Percentiles rank a stretch among this genome's conserved stretches.
Evolutionary conservation across 2,797 vertebrate species (phyloP).

Genomic region (Acropternis orthonyx): DNA sequence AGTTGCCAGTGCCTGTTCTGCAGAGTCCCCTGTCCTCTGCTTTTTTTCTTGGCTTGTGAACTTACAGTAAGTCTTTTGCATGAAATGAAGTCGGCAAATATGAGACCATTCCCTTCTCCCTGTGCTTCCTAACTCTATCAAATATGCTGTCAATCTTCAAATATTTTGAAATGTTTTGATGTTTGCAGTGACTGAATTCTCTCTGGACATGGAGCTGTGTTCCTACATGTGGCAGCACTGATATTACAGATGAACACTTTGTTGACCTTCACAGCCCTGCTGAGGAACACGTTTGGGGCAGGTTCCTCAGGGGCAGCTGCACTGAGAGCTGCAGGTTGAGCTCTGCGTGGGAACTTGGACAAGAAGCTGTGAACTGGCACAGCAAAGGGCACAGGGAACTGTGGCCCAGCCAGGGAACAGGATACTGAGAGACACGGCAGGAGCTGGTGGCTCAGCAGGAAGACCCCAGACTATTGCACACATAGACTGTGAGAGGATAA

Average conservation of each 20-base stretch:
- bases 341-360: background rate
- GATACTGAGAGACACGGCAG: background rate
- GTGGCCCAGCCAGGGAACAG: background rate
- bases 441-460: background rate
- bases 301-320: background rate
- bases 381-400: accelerated
- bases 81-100: background rate
- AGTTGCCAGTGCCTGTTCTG: background rate
- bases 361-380: background rate
- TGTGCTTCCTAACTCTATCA: background rate
- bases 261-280: background rate
- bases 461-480: background rate
- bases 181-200: background rate
- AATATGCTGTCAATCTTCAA: background rate
- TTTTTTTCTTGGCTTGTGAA: background rate
- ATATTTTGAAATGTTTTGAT: background rate
- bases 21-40: background rate
- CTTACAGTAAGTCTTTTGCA: background rate
- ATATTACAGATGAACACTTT: background rate
- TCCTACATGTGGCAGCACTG: accelerated
- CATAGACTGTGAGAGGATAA: background rate
- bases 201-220: background rate
- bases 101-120: background rate
- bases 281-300: background rate
- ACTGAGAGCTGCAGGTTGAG: background rate